Base-by-base conservation (phyloP, 2,888 invertebrate species). In the Pediacus dermestoides region DNA sequence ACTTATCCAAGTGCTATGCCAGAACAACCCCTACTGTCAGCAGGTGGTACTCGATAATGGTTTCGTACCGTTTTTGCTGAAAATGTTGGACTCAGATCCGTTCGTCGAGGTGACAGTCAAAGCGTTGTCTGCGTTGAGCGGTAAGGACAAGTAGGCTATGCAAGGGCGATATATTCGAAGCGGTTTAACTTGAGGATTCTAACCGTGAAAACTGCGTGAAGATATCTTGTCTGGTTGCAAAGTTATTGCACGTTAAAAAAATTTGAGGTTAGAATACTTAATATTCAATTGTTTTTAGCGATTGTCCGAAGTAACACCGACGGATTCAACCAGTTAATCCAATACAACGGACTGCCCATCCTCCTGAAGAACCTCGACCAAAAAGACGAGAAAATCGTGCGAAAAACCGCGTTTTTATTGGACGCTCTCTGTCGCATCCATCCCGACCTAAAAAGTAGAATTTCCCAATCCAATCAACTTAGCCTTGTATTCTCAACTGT, bases 1-100 rank as follows among this genome's bases (percentile, higher is more conserved):
- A 15, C 68, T 91, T 8, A 70, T 93, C 2, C 91, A 85, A 0
- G 85, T 84, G 55, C 65, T 90, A 39, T 81, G 85, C 18, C 93
- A 94, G 68, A 91, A 93, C 69, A 92, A 93, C 70, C 80, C 83
- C 0, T 84, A 77, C 61, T 88, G 88, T 54, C 93, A 94, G 65
- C 68, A 77, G 14, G 72, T 75, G 25, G 78, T 83, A n/a, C 51
- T 87, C 3, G 80, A 84, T 42, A 72, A 75, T 30, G 78, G 80
- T 0, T 68, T 85, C 4, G 66, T 92, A 26, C 77, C 80, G 0
- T 70, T 75, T 4, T 65, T 92, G 9, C 58, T 87, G 8, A 64
- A 67, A 3, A 64, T 85, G 37, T 66, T 82, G 7, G 76, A 79
- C 50, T 69, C 67, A 6, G 74, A 75, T 43, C 63, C 69, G 0